Evolutionary conservation across 1,140 invertebrate species (phyloP), one percentile per base, ranked within the genome.

Genomic region (Macrostomum lignano): DNA sequence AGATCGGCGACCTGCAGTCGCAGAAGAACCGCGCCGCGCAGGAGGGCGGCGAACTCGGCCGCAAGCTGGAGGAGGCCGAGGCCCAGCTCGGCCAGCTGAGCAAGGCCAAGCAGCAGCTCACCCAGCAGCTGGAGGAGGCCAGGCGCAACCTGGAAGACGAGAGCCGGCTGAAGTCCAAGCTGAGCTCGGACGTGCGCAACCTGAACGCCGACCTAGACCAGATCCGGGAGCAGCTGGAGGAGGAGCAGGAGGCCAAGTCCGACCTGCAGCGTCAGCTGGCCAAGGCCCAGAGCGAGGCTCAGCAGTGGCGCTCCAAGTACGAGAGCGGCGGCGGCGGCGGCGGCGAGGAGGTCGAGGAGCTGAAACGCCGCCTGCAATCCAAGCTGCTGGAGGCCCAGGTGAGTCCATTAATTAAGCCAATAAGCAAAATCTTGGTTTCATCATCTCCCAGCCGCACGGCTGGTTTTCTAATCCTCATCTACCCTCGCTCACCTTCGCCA

Each of bases 91-190:
- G 74, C 42, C 76, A 84, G 60, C 67, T 96, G 34, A 78, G 73
- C 55, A 93, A 93, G 68, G 74, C 91, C 58, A 94, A 91, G 69
- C 72, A 79, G 52, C 77, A 75, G 14, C 67, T 94, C 43, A 77
- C 73, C 48, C 77, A 71, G 36, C 82, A 93, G 61, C 64, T 94
- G 37, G 86, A 96, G 60, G 86, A 94, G 58, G 82, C 79, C 54
- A 88, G 86, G 67, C 72, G 81, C 48, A 65, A 78, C 45, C 79
- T 82, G 48, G 86, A 96, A 54, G 86, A 94, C 57, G 86, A 94
- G 61, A 69, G 69, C 37, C 33, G 48, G 47, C 41, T 41, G 23
- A 45, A 49, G 33, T 39, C 45, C 35, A 54, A 56, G 40, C 43
- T 60, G 17, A 51, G 49, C 36, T 47, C 47, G 34, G 60, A 64